Conservation (phyloP, 2,797 vertebrate genomes). For the Oreonectes daqikongensis region DNA sequence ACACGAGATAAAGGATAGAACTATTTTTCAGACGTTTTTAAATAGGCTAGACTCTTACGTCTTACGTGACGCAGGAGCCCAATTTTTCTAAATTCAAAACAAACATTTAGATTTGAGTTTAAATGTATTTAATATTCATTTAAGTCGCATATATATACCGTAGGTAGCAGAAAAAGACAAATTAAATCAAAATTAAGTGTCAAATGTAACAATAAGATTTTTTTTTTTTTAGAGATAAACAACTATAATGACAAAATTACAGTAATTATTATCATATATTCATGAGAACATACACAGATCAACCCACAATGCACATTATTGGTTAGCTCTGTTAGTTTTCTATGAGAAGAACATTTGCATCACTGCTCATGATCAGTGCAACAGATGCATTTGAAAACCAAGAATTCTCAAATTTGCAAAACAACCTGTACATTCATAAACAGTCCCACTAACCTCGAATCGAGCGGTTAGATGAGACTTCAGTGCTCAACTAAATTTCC, state of each 20-base stretch:
- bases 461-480: constrained; percentile 57
- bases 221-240: constrained; percentile 8
- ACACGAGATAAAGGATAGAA: no score
- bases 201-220: constrained; percentile 14
- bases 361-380: constrained; percentile 45
- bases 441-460: constrained; percentile 62
- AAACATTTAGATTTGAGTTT: constrained; percentile 26
- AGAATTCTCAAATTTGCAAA: constrained; percentile 53
- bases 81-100: not conserved
- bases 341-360: constrained; percentile 18
- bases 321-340: not conserved
- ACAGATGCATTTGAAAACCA: constrained; percentile 37
- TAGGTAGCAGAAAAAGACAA: constrained; percentile 38
- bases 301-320: constrained; percentile 18
- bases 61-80: not conserved
- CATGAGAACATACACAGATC: constrained; percentile 18
- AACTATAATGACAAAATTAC: constrained; percentile 6
- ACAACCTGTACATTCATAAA: constrained; percentile 74
- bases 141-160: constrained; percentile 55
- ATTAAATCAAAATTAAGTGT: constrained; percentile 43
- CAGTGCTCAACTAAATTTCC: constrained; percentile 51
- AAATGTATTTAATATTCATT: constrained; percentile 28
- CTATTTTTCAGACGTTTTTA: no score
- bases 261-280: constrained; percentile 20
- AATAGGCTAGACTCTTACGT: no score